Base-by-base conservation (phyloP, 2,888 invertebrate genomes). In the Pterostichus niger region DNA sequence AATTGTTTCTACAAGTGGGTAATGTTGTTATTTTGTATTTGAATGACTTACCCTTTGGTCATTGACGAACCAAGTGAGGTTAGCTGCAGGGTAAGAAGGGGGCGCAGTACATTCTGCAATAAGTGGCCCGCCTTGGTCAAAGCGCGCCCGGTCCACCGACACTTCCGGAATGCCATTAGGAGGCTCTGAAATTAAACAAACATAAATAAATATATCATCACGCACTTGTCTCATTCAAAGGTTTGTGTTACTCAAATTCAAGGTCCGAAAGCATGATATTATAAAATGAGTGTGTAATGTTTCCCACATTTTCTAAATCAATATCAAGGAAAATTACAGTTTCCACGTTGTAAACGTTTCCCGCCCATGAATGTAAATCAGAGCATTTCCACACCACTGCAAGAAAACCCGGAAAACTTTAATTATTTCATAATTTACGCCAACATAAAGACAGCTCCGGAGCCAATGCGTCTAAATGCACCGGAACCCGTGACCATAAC, bases 61-160 rank as follows among this genome's bases (percentile, higher is more conserved):
- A 87, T 93, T 93, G 91, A 93, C 93, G 90, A 90, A 93, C 92
- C 93, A 93, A 86, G 93, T 93, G 87, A 93, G 90, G 86, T 93
- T 93, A 59, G 93, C 92, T 4, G 93, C 93, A 1, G 93, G 93
- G n/a, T 91, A 90, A 0, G 93, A 93, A 0, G 93, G 92, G 0
- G 93, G 92, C 0, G 93, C 92, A 0, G 92, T 91, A 84, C 93
- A 93, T 87, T 93, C 93, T 0, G 91, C 93, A 83, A 92, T 89
- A 49, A 93, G 91, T 85, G 93, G 92, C 84, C 93, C 93, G 0
- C 93, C 93, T 4, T 92, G 92, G 44, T 92, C 90, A 86, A 93
- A 91, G 0, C 92, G 90, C 85, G 91, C 89, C 77, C 92, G 90
- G 86, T 93, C 92, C 68, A 93, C 91, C 3, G 92, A 91, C 85